These are phyloP conservation scores for Asteroscopus sphinx DNA, from an alignment of 2,888 invertebrate genomes.

Conservation along the genomic window DNA sequence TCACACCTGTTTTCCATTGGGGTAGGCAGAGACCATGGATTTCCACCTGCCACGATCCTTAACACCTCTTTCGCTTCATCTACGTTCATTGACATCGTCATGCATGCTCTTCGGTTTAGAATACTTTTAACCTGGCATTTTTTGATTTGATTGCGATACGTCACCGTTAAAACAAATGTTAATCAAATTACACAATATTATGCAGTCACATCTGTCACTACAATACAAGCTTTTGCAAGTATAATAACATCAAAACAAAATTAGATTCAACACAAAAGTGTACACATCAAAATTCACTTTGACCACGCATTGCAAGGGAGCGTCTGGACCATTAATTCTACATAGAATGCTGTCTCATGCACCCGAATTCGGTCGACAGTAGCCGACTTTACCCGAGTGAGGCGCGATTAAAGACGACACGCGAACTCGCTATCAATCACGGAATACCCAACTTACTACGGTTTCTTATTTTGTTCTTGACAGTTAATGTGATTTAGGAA, in stretches of 20 bases:
- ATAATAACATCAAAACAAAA: conserved; percentile 13
- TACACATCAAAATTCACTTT: conserved; percentile 61
- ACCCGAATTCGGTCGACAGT: conserved; percentile 30
- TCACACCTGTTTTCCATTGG: too few species aligned
- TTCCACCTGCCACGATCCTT: too few species aligned
- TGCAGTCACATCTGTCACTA: conserved; percentile 3
- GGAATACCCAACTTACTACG: conserved; percentile 43
- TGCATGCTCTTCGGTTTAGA: too few species aligned
- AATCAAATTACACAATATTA: too few species aligned
- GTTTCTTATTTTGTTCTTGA: conserved; percentile 38
- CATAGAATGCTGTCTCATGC: conserved; percentile 51
- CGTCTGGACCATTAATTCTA: conserved; percentile 56
- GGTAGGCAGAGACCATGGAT: too few species aligned
- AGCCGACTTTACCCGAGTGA: conserved; percentile 37
- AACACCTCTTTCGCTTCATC: too few species aligned
- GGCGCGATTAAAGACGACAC: conserved; percentile 64
- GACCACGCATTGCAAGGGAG: conserved; percentile 20
- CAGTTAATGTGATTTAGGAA: conserved; percentile 42
- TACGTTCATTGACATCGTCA: too few species aligned
- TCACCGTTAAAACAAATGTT: too few species aligned
- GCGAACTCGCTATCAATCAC: conserved; percentile 70
- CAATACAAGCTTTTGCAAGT: neutral
- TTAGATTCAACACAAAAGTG: conserved; percentile 20
- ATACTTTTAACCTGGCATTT: too few species aligned
- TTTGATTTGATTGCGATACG: too few species aligned